Percentiles rank a stretch among this genome's conserved stretches.
phyloP scores from a whole-genome alignment of 2,797 vertebrate species.

The Microctenopoma steveboyesi region DNA sequence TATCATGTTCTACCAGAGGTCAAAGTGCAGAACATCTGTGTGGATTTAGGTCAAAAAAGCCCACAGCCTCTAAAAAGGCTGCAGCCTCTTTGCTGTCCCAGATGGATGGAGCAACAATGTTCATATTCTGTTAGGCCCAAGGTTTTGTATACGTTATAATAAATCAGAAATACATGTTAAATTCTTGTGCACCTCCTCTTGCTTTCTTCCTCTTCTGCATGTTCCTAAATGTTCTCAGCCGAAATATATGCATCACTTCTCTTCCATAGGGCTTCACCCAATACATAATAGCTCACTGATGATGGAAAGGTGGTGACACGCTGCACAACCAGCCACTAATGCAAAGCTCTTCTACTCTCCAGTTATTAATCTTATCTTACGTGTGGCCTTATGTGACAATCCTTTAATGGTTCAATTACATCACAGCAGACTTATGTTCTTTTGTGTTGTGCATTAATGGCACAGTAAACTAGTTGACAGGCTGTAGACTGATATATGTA shows the following conservation, averaged over 20 bases:
- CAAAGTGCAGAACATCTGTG: neutral
- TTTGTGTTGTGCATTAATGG: no score
- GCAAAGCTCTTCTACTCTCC: no score
- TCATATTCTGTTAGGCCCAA: neutral
- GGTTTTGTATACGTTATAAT: neutral
- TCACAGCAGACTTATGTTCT: no score
- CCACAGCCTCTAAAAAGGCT: neutral
- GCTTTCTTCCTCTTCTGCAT: slow-evolving; percentile 5
- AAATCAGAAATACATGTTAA: neutral
- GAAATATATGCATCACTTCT: neutral
- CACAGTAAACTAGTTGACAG: no score
- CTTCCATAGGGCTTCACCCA: neutral
- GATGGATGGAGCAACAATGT: neutral
- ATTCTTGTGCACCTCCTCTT: neutral
- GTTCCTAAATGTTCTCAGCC: neutral
- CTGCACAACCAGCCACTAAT: no score
- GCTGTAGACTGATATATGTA: no score
- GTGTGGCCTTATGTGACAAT: neutral
- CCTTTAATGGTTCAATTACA: neutral
- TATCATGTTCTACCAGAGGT: neutral
- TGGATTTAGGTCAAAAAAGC: neutral
- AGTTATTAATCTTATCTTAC: neutral
- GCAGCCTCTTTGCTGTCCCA: no score
- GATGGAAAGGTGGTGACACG: neutral
- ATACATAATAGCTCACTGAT: neutral